These are phyloP conservation scores for Gambusia yucatana DNA, from an alignment of 2,797 vertebrate species.

Conservation along the genomic window DNA sequence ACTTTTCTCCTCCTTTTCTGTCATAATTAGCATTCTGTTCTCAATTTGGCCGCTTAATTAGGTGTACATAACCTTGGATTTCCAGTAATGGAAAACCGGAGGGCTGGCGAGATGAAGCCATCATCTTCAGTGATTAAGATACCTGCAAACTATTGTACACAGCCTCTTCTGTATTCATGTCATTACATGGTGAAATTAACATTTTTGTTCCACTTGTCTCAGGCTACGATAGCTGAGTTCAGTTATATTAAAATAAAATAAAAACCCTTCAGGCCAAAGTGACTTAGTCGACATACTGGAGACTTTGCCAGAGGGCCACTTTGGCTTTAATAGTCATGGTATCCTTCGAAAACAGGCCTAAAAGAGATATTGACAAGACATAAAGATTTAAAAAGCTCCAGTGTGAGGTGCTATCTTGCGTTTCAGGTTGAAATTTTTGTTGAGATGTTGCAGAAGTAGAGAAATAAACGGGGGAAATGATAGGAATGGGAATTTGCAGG, in stretches of 20 bases:
- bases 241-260: slow-evolving; percentile 48
- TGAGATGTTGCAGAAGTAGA: slow-evolving; percentile 15
- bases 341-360: slow-evolving; percentile 63
- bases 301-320: slow-evolving; percentile 47
- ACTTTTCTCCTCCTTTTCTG: slow-evolving; percentile 81
- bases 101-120: slow-evolving; percentile 85
- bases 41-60: slow-evolving; percentile 88
- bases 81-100: slow-evolving; percentile 87
- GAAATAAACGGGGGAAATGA: slow-evolving; percentile 30
- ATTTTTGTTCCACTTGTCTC: slow-evolving; percentile 81
- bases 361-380: slow-evolving; percentile 65
- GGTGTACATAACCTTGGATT: slow-evolving; percentile 90
- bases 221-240: slow-evolving; percentile 62
- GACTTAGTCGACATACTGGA: slow-evolving; percentile 50
- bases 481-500: slow-evolving; percentile 14
- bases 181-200: slow-evolving; percentile 83
- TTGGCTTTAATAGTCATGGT: slow-evolving; percentile 65
- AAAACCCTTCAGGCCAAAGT: slow-evolving; percentile 62
- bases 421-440: slow-evolving; percentile 23
- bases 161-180: slow-evolving; percentile 78
- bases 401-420: slow-evolving; percentile 3
- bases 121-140: slow-evolving; percentile 85
- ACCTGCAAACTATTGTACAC: slow-evolving; percentile 82
- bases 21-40: slow-evolving; percentile 89
- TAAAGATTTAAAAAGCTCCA: slow-evolving; percentile 39